Evolutionary conservation across 2,888 invertebrate species (phyloP).

Genomic region (Tyria jacobaeae): DNA sequence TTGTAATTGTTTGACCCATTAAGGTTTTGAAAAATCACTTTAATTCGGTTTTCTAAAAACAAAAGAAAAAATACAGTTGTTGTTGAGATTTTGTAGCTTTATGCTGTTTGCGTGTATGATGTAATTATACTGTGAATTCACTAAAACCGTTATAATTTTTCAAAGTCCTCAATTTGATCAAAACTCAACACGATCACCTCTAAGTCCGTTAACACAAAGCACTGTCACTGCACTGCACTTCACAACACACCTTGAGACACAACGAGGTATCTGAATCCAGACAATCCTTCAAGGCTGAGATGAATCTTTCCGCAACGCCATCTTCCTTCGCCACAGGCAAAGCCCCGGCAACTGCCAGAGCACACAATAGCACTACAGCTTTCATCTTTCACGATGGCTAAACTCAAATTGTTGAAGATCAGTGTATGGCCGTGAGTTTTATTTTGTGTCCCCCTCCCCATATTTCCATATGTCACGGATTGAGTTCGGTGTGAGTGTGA

Average conservation of each 20-base stretch:
- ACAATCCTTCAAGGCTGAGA: slow-evolving; percentile 88
- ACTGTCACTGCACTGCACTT: slow-evolving; percentile 68
- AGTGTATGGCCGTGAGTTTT: slow-evolving; percentile 74
- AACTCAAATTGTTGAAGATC: slow-evolving; percentile 78
- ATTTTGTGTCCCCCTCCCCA: slow-evolving; percentile 75
- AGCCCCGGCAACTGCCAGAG: slow-evolving; percentile 69
- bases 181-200: slow-evolving; percentile 39
- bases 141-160: slow-evolving; percentile 39
- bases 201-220: slow-evolving; percentile 38
- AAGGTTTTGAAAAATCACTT: slow-evolving; percentile 20
- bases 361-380: slow-evolving; percentile 70
- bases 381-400: slow-evolving; percentile 75
- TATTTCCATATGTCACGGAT: slow-evolving; percentile 77
- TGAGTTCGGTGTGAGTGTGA: slow-evolving; percentile 49
- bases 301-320: slow-evolving; percentile 71
- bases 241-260: slow-evolving; percentile 91
- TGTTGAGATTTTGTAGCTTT: background rate
- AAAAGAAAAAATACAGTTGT: no score
- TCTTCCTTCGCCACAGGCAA: slow-evolving; percentile 77
- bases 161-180: slow-evolving; percentile 42
- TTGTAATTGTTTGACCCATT: slow-evolving; percentile 13
- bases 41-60: background rate
- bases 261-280: slow-evolving; percentile 89
- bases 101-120: background rate
- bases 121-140: slow-evolving; percentile 15